Base-by-base conservation (phyloP, 2,888 invertebrate species). In the Unio delphinus region DNA sequence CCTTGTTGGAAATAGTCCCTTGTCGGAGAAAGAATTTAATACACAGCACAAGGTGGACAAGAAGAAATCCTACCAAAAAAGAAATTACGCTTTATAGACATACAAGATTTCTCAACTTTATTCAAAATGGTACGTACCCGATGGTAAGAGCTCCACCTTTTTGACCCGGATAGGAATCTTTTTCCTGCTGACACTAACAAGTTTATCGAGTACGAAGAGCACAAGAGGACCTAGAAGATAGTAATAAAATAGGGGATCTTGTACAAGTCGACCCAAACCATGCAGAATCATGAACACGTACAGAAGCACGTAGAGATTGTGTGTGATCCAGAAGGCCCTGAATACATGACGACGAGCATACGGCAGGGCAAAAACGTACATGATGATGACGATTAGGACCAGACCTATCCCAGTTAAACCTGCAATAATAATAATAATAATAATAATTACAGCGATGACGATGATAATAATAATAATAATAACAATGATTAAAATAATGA, bases 311-410 rank as follows among this genome's bases (percentile, higher is more conserved):
- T 93, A 93, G 54, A 92, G 83, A 64, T 90, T 91, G 83, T 93
- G 93, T 0, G 92, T 92, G 55, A 91, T 87, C 92, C 93, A 93
- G 87, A 93, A 93, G 80, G 91, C 91, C 66, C 91, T 91, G 86
- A 92, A 93, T 34, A 92, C 88, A 76, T 91, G 89, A 64, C 90
- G 88, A 55, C 93, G 88, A 1, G 92, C 91, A 74, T 91, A 91
- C 26, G 91, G 90, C 55, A 92, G 89, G 3, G 93, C 91, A 86
- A 93, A 93, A 26, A 92, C 87, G 83, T 92, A 92, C 84, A 93
- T 92, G 30, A 92, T 80, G 70, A 91, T 89, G 34, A 92, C 87
- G 59, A 92, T 77, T 0, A 23, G 23, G 23, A 23, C 23, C 23
- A 23, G 23, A 23, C 23, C 23, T 23, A 23, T 23, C 23, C 23